phyloP scores from a whole-genome alignment of 2,888 invertebrate species.

The Orthosia gracilis region DNA sequence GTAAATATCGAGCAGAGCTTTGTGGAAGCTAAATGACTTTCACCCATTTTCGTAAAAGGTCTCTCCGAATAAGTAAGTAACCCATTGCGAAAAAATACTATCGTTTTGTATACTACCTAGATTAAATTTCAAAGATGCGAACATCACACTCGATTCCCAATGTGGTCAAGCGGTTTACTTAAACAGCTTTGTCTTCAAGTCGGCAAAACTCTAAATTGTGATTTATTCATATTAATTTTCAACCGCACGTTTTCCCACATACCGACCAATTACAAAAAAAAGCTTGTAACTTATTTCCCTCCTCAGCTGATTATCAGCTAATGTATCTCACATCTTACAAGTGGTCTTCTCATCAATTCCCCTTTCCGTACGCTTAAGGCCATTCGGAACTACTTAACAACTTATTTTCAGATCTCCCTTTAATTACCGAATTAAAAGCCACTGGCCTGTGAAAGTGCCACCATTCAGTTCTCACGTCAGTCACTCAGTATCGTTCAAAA shows the following conservation, averaged over 20 bases:
- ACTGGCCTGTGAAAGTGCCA: conserved; percentile 83
- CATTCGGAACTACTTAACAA: conserved; percentile 71
- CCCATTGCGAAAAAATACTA: neutral
- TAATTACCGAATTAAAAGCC: conserved; percentile 72
- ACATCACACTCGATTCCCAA: too few species aligned
- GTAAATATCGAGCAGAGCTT: conserved; percentile 42
- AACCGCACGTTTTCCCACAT: too few species aligned
- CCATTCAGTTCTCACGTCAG: conserved; percentile 86
- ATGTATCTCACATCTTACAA: conserved; percentile 33
- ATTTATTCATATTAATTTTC: too few species aligned
- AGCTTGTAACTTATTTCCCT: neutral
- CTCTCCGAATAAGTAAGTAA: neutral
- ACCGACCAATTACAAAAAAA: too few species aligned
- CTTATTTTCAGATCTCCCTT: conserved; percentile 68
- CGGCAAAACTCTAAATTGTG: too few species aligned
- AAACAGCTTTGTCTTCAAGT: too few species aligned
- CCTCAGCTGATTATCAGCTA: conserved; percentile 14
- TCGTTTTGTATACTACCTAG: neutral
- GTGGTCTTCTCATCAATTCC: conserved; percentile 59
- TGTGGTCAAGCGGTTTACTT: too few species aligned
- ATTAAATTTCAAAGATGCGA: neutral
- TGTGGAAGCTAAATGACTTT: conserved; percentile 27
- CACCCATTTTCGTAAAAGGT: conserved; percentile 21
- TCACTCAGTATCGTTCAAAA: conserved; percentile 83
- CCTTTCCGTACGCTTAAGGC: conserved; percentile 56